These are phyloP conservation scores for Apamea epomidion DNA, from an alignment of 2,888 invertebrate species.

Conservation along the genomic window DNA sequence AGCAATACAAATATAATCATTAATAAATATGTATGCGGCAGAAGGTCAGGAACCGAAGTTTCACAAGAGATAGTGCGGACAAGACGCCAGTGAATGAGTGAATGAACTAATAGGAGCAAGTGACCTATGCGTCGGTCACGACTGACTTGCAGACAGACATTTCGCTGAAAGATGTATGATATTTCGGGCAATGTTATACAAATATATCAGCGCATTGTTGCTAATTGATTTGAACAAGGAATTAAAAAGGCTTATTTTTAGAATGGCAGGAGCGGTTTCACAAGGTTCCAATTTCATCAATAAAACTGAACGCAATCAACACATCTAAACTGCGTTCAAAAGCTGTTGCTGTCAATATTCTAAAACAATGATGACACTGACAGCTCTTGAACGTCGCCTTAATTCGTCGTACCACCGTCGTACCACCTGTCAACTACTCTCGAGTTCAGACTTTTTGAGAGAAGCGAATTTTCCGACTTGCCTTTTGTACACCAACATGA, in stretches of 20 bases:
- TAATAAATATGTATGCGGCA: constrained; percentile 34
- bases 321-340: too few relatives aligned
- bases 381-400: too few relatives aligned
- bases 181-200: not conserved
- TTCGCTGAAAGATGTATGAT: constrained; percentile 7
- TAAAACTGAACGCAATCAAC: too few relatives aligned
- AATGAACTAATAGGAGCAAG: constrained; percentile 45
- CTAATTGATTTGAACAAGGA: not conserved
- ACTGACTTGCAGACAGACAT: constrained; percentile 10
- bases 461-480: not conserved
- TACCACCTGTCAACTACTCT: not conserved
- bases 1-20: constrained; percentile 14
- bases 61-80: constrained; percentile 24
- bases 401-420: not conserved
- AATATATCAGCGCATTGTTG: not conserved
- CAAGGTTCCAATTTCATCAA: too few relatives aligned
- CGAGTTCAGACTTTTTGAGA: not conserved
- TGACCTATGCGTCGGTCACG: constrained; percentile 58
- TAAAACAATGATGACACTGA: too few relatives aligned
- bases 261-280: not conserved
- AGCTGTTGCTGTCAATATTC: too few relatives aligned
- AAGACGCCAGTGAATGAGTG: constrained; percentile 12
- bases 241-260: not conserved
- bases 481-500: not conserved
- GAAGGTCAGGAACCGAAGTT: constrained; percentile 22